Evolutionary conservation across 2,113 vertebrate species (phyloP), one percentile per base, ranked within the genome.

Genomic region (Rutilus rutilus): DNA sequence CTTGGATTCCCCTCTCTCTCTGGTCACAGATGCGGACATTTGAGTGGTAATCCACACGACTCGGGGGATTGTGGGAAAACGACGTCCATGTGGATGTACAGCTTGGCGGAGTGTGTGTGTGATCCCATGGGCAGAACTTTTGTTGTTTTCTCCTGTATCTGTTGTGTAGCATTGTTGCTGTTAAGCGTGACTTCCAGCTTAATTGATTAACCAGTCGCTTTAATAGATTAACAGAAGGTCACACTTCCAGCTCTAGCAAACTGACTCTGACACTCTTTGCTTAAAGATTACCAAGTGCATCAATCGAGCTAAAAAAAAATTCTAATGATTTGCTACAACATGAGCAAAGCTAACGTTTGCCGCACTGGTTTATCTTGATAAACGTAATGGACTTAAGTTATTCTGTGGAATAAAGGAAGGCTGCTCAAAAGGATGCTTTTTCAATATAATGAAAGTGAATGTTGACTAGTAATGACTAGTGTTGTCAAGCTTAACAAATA

Each of bases 1-100:
- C 92, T 91, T 91, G 93, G 93, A 93, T 93, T 94, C 91, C 92
- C 93, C 92, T 92, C 87, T 91, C 91, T 91, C 91, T 90, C 90
- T 93, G 93, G 93, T 94, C 93, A 93, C 78, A 19, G 90, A 94
- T 93, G 90, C 83, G 89, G 91, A 92, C 85, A 87, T 91, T 91
- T 90, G 90, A 91, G 91, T 93, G 77, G 60, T 65, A 60, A 81
- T 50, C 60, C 17, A 25, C 78, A 25, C 7, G 1, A 62, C n/a
- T 25, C 23, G 10, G 84, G 84, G 74, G 54, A 78, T 76, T 77
- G 67, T 76, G 79, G 73, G 73, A 47, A 25, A 50, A 42, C 4
- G 19, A 42, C 4, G 19, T 73, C 78, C 47, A 25, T 54, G 1
- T 84, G 45, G 85, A 86, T 85, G 64, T 86, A 39, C 67, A 71